Conservation (phyloP, 2,888 invertebrate genomes). For the Cryptus viduatorius region DNA sequence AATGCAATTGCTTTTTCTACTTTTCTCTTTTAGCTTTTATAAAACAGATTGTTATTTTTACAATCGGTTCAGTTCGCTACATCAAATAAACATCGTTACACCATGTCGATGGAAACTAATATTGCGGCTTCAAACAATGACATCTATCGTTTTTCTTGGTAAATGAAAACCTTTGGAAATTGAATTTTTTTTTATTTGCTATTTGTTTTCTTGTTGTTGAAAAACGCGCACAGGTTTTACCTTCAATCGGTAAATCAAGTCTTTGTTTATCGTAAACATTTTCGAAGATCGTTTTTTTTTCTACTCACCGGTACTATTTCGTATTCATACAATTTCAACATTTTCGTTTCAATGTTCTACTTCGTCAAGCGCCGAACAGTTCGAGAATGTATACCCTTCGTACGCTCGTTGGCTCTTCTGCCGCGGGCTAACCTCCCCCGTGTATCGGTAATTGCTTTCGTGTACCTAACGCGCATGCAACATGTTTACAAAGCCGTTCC, state of each 20-base stretch:
- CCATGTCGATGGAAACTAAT: too few relatives aligned
- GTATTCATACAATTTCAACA: neutral
- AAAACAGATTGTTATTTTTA: conserved; percentile 7
- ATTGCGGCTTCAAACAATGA: too few relatives aligned
- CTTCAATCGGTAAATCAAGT: too few relatives aligned
- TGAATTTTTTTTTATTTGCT: too few relatives aligned
- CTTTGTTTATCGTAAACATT: too few relatives aligned
- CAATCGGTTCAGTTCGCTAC: too few relatives aligned
- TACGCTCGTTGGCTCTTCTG: conserved; percentile 27
- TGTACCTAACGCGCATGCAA: conserved; percentile 64
- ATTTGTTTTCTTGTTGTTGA: too few relatives aligned
- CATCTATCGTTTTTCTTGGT: too few relatives aligned
- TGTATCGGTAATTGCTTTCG: conserved; percentile 67
- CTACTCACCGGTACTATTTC: neutral
- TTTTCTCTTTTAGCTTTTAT: neutral
- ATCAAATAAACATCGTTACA: too few relatives aligned
- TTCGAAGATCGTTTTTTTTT: neutral
- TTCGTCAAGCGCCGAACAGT: neutral
- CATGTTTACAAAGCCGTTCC: conserved; percentile 65
- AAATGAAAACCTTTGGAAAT: too few relatives aligned
- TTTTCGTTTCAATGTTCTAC: neutral
- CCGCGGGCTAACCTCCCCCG: conserved; percentile 18
- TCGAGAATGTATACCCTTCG: neutral
- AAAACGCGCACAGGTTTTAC: too few relatives aligned
- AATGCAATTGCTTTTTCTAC: neutral